These are phyloP conservation scores for Lordiphosa clarofinis DNA, from an alignment of 1,140 invertebrate genomes.

Conservation along the genomic window DNA sequence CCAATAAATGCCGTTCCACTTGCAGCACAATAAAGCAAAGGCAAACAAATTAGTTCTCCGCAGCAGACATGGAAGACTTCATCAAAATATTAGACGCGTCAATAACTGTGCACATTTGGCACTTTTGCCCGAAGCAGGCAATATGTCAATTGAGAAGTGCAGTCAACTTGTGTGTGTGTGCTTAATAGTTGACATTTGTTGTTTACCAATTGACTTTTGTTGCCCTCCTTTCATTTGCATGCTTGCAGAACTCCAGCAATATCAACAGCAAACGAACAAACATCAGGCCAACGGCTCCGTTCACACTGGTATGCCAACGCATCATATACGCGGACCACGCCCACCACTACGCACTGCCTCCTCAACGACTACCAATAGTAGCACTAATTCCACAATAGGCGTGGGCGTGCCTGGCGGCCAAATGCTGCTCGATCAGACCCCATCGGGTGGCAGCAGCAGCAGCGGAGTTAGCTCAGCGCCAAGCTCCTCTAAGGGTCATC, in stretches of 20 bases:
- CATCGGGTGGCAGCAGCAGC: slow-evolving; percentile 81
- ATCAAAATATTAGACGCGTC: slow-evolving; percentile 70
- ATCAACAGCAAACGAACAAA: slow-evolving; percentile 63
- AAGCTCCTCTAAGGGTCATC: slow-evolving; percentile 81
- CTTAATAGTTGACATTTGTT: slow-evolving; percentile 59
- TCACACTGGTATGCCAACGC: slow-evolving; percentile 60
- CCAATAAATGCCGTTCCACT: slow-evolving; percentile 57
- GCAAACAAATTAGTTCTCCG: slow-evolving; percentile 65
- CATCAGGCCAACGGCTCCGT: slow-evolving; percentile 72
- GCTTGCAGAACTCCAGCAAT: slow-evolving; percentile 68
- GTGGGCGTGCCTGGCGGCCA: slow-evolving; percentile 40
- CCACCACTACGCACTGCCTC: slow-evolving; percentile 77
- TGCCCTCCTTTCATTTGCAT: slow-evolving; percentile 4
- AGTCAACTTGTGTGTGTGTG: slow-evolving; percentile 48
- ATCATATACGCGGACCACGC: slow-evolving; percentile 75
- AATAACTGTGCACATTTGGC: slow-evolving; percentile 58
- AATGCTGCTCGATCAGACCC: slow-evolving; percentile 72
- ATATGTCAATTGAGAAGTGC: slow-evolving; percentile 38
- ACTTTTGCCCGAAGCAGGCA: slow-evolving; percentile 37
- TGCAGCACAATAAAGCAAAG: slow-evolving; percentile 12
- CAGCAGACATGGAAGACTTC: slow-evolving; percentile 13
- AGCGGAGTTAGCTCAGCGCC: slow-evolving; percentile 81
- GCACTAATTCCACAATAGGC: slow-evolving; percentile 65
- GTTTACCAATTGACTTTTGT: slow-evolving; percentile 67
- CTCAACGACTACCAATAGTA: slow-evolving; percentile 73